Evolutionary conservation across 2,888 invertebrate species (phyloP).

Genomic region (Molanna angustata): DNA sequence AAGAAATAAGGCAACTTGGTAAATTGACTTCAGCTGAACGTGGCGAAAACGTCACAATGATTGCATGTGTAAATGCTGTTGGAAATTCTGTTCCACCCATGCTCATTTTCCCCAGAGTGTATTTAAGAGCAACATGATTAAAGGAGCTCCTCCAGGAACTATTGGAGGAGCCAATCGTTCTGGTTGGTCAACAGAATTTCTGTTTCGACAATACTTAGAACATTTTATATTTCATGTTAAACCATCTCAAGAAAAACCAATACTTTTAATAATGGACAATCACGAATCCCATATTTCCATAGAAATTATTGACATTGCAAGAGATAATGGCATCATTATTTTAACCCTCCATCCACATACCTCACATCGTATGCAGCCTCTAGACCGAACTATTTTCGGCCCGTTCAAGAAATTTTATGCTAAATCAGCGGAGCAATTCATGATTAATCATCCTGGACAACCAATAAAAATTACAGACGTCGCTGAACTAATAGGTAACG

Average conservation of each 20-base stretch:
- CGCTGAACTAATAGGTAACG: not conserved
- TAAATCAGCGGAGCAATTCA: not conserved
- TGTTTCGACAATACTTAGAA: not conserved
- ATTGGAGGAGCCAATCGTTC: not conserved
- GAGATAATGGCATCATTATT: not conserved
- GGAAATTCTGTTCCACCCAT: constrained; percentile 1
- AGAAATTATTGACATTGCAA: constrained; percentile 1
- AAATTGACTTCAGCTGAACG: not conserved
- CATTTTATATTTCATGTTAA: not conserved
- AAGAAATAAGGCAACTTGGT: not conserved
- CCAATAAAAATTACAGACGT: not conserved
- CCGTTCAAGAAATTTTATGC: not conserved
- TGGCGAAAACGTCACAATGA: not conserved
- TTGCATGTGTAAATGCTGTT: constrained; percentile 1
- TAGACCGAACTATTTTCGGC: constrained; percentile 2
- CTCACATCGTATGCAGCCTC: constrained; percentile 2
- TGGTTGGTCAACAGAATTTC: constrained; percentile 3
- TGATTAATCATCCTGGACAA: not conserved
- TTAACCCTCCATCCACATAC: constrained; percentile 8
- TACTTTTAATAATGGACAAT: constrained; percentile 2
- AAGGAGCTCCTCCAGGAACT: constrained; percentile 1
- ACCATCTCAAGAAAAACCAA: not conserved
- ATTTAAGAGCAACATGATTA: not conserved
- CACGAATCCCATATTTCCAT: constrained; percentile 2
- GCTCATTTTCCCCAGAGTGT: not conserved